A percentile compares a stretch with the other conserved stretches of the same genome.
Evolutionary conservation across 2,888 invertebrate genomes (phyloP).

Genomic region (Xylophagus ater): DNA sequence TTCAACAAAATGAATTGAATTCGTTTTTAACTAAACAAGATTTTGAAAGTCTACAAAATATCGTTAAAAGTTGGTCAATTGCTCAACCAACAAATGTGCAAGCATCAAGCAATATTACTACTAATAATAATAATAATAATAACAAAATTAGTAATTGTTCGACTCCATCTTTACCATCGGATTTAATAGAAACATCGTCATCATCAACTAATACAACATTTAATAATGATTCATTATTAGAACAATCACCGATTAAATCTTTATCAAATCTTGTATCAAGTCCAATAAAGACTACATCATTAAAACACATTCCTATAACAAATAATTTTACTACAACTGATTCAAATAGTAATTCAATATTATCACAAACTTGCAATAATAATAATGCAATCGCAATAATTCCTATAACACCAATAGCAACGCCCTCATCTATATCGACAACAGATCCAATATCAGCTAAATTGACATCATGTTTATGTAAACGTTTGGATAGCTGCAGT

Average conservation of each 20-base stretch:
- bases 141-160: constrained; percentile 14
- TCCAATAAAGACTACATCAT: constrained; percentile 38
- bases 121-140: background rate
- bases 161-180: constrained; percentile 12
- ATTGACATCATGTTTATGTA: constrained; percentile 39
- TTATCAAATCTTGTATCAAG: constrained; percentile 52
- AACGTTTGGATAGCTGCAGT: constrained; percentile 27
- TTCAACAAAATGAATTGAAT: constrained; percentile 24
- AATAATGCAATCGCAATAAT: background rate
- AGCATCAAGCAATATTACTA: constrained; percentile 10
- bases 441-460: constrained; percentile 40
- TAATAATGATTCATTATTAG: constrained; percentile 19
- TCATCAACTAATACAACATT: constrained; percentile 3
- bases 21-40: constrained; percentile 30
- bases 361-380: constrained; percentile 10
- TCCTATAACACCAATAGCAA: constrained; percentile 5
- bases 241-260: constrained; percentile 51
- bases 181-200: background rate
- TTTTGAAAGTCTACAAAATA: constrained; percentile 31
- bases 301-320: constrained; percentile 30
- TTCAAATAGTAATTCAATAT: constrained; percentile 33
- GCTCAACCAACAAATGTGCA: constrained; percentile 23
- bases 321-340: constrained; percentile 14
- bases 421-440: no score
- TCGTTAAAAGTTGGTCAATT: constrained; percentile 31